Base-by-base conservation (phyloP, 2,797 vertebrate species). In the Pseudotriccus pelzelni region DNA sequence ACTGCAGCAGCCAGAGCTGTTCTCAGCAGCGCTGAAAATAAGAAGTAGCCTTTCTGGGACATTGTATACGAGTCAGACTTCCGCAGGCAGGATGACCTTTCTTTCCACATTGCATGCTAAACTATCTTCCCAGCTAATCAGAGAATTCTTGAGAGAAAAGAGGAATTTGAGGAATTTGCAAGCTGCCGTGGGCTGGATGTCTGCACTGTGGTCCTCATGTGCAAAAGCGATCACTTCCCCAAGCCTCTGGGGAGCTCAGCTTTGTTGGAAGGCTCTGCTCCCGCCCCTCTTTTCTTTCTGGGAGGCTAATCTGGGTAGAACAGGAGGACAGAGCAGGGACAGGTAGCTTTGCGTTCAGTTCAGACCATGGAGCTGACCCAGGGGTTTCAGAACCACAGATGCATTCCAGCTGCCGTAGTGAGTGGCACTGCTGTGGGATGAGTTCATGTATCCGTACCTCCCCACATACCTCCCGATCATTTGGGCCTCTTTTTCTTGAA, bases 41-140 rank as follows among this genome's bases (percentile, higher is more conserved):
- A 92, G 94, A 93, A 69, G 74, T 59, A 55, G 79, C 85, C 97
- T 97, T 97, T 97, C 94, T 91, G 96, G 97, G 97, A 94, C 91
- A 80, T 94, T 67, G 87, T 96, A 90, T 93, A 95, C 7, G 30
- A 76, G 75, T 47, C 92, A 72, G 92, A 89, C 92, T 97, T 97
- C 95, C 77, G 91, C 90, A 84, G 83, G 64, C 92, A 96, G 77
- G 63, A 93, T 97, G 97, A 97, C 97, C 96, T 98, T 96, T 94
- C 84, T 95, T 97, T 96, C 94, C 82, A 44, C 93, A 28, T 96
- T 96, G 72, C 95, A 69, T 4, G 47, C 95, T 84, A 91, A 87
- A 91, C 97, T 96, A 97, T 96, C 97, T 98, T 98, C 96, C 96
- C 96, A 93, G 74, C 60, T 94, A 97, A 97, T 98, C 97, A 97